Evolutionary conservation across 2,797 vertebrate genomes (phyloP).

Genomic region (Eremophila alpestris): DNA sequence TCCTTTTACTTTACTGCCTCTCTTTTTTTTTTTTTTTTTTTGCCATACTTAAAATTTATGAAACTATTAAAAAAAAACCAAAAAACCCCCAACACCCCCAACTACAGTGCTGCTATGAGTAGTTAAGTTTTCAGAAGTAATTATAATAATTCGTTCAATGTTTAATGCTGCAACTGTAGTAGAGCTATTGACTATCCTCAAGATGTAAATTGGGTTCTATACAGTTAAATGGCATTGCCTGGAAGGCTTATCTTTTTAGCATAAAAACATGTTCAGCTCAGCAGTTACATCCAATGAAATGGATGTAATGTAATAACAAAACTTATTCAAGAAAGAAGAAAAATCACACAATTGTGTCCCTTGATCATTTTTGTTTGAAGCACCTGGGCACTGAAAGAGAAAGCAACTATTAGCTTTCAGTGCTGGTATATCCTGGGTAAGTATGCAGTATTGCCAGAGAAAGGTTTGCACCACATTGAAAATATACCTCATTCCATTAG

Average conservation of each 20-base stretch:
- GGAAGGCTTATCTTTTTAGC: background rate
- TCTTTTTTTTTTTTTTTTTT: background rate
- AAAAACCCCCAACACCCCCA: background rate
- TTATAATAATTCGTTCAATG: background rate
- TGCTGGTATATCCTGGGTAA: conserved; percentile 62
- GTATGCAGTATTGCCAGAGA: conserved; percentile 71
- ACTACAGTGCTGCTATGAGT: background rate
- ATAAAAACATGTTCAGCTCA: background rate
- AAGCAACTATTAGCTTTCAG: background rate
- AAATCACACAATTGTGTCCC: background rate
- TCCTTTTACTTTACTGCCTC: background rate
- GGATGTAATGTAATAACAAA: background rate
- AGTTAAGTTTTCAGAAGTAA: background rate
- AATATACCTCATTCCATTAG: background rate
- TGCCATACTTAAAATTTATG: background rate
- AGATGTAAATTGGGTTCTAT: background rate
- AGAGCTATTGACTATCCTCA: background rate
- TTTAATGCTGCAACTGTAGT: background rate
- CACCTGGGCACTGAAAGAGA: background rate
- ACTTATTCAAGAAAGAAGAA: conserved; percentile 1
- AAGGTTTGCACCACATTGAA: conserved; percentile 72
- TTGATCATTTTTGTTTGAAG: background rate
- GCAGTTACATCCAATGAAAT: background rate
- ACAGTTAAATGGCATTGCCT: background rate
- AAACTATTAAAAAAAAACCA: background rate